phyloP scores from a whole-genome alignment of 1,140 invertebrate species.

The Thaumetopoea pityocampa region DNA sequence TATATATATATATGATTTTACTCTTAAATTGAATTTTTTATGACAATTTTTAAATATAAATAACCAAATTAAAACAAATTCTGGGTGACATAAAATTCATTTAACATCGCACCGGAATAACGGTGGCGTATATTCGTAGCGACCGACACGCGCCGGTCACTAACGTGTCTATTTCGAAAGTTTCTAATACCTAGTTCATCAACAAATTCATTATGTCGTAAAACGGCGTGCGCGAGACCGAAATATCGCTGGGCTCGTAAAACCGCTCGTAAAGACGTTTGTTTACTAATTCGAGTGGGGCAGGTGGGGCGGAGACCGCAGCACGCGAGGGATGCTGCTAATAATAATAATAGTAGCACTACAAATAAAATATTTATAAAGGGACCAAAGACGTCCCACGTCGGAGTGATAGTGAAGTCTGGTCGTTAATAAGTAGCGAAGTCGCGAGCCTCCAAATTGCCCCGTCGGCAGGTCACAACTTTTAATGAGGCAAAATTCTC shows the following conservation, averaged over 20 bases:
- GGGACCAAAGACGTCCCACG: conserved; percentile 17
- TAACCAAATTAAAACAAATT: not conserved
- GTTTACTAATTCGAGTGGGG: conserved; percentile 74
- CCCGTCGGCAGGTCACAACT: conserved; percentile 66
- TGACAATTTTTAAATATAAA: too few species aligned
- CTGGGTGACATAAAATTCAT: too few species aligned
- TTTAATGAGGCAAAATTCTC: conserved; percentile 74
- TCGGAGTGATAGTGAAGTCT: conserved; percentile 34
- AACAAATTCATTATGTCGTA: conserved; percentile 76
- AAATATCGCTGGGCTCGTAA: conserved; percentile 72
- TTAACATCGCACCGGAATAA: conserved; percentile 1
- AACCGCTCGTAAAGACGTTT: conserved; percentile 72
- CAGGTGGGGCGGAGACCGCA: conserved; percentile 51
- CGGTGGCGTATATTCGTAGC: too few species aligned
- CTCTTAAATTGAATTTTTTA: too few species aligned
- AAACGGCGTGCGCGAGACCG: conserved; percentile 67
- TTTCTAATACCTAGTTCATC: conserved; percentile 73
- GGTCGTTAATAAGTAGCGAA: conserved; percentile 55
- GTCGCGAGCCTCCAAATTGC: conserved; percentile 57
- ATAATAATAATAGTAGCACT: conserved; percentile 50
- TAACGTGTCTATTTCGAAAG: conserved; percentile 66
- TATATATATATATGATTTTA: too few species aligned
- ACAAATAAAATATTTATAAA: conserved; percentile 39
- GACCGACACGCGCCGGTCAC: conserved; percentile 33
- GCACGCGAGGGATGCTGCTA: conserved; percentile 52